Conservation (phyloP, 2,888 invertebrate genomes). For the Troides aeacus region DNA sequence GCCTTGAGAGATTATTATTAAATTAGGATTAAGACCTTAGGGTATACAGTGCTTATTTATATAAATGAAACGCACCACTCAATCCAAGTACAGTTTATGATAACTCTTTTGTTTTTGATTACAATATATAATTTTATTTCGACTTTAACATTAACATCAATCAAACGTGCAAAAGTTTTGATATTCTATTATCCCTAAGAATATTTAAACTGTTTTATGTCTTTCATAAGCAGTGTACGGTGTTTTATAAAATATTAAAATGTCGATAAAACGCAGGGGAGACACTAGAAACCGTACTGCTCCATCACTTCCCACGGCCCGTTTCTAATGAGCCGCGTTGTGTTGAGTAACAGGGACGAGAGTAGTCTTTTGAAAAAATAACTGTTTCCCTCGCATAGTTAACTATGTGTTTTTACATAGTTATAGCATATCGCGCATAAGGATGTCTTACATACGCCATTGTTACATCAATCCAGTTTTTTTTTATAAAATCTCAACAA, state of each 20-base stretch:
- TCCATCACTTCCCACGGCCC: constrained; percentile 68
- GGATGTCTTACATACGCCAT: not conserved
- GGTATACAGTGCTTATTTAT: no score
- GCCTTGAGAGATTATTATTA: no score
- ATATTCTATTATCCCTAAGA: not conserved
- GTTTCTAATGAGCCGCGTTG: constrained; percentile 76
- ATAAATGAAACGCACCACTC: no score
- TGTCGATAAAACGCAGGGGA: constrained; percentile 22
- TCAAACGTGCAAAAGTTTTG: not conserved
- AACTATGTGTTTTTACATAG: constrained; percentile 14
- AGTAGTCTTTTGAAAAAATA: constrained; percentile 38
- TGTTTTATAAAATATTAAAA: not conserved
- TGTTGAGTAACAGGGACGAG: constrained; percentile 58
- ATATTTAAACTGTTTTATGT: not conserved
- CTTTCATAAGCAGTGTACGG: not conserved
- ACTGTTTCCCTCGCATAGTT: constrained; percentile 23
- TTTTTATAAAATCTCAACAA: not conserved
- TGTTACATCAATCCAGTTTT: not conserved
- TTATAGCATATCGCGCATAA: not conserved
- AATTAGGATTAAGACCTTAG: no score
- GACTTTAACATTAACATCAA: not conserved
- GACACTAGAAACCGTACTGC: constrained; percentile 40
- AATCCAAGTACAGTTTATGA: no score
- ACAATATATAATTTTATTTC: not conserved
- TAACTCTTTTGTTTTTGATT: no score